Percentiles rank a stretch among this genome's conserved stretches.
phyloP scores from a whole-genome alignment of 2,888 invertebrate genomes.

The Molorchus minor region DNA sequence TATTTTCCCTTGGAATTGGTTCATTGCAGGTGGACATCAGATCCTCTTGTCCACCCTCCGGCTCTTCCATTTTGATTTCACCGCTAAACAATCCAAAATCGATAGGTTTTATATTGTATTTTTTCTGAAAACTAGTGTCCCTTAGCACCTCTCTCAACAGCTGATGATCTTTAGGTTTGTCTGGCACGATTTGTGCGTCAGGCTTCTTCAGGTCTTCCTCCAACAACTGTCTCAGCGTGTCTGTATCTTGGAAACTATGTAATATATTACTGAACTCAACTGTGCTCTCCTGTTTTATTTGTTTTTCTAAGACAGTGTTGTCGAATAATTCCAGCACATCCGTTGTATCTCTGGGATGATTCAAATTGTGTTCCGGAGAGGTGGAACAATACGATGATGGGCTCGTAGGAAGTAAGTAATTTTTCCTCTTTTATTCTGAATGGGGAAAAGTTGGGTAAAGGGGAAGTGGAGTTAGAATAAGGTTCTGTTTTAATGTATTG shows the following conservation, averaged over 20 bases:
- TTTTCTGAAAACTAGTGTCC: slow-evolving; percentile 86
- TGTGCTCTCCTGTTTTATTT: slow-evolving; percentile 68
- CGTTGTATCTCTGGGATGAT: slow-evolving; percentile 44
- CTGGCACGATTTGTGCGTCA: slow-evolving; percentile 47
- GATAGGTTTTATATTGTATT: slow-evolving; percentile 82
- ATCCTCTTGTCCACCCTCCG: slow-evolving; percentile 64
- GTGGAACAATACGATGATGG: slow-evolving; percentile 51
- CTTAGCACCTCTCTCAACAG: slow-evolving; percentile 81
- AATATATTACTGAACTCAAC: slow-evolving; percentile 71
- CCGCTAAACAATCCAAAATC: slow-evolving; percentile 69
- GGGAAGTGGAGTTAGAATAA: slow-evolving; percentile 65
- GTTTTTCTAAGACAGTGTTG: slow-evolving; percentile 51
- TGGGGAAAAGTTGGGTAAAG: slow-evolving; percentile 61
- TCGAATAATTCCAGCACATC: slow-evolving; percentile 54
- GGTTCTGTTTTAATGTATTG: slow-evolving; percentile 64
- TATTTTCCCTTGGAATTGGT: slow-evolving; percentile 75
- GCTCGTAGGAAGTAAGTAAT: slow-evolving; percentile 58
- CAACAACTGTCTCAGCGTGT: slow-evolving; percentile 49
- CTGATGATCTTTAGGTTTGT: slow-evolving; percentile 73
- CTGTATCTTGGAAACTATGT: slow-evolving; percentile 64
- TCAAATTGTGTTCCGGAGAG: slow-evolving; percentile 47
- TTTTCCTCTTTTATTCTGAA: slow-evolving; percentile 63
- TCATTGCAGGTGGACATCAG: slow-evolving; percentile 62
- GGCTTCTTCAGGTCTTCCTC: slow-evolving; percentile 48
- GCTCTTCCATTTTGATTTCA: slow-evolving; percentile 74